Base-by-base conservation (phyloP, 2,113 vertebrate genomes). In the Seriola aureovittata region DNA sequence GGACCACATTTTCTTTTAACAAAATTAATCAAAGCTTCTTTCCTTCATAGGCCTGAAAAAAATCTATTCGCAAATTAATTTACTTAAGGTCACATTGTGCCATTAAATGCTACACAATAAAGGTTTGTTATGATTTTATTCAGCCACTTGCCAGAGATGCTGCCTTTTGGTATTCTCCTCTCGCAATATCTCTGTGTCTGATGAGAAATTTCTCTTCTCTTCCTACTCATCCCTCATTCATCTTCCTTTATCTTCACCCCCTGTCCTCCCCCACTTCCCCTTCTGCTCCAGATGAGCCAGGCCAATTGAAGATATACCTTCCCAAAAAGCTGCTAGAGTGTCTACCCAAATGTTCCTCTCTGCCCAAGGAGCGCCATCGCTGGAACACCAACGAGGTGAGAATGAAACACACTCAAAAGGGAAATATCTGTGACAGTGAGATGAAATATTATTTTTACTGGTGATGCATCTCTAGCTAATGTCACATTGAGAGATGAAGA, bases 331-430 rank as follows among this genome's bases (percentile, higher is more conserved):
- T 99, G 94, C 97, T 99, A 79, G 98, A 99, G 96, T 99, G 98
- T 97, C 97, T 99, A 91, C 98, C 98, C 93, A 99, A 99, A 96
- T 99, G 98, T 96, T 99, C 98, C 96, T 98, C 98, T 95, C 97
- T 99, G 96, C 98, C 98, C 90, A 99, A 99, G 95, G 98, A 99
- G 95, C 97, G 98, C 95, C 98, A 99, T 94, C 97, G 98, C 89
- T 99, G 98, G 98, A 99, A 99, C 97, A 99, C 98, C 95, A 99
- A 99, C 21, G 98, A 99, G 98, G 98, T 99, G 96, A 95, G 95
- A 84, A 80, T 55, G 79, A 84, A 79, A 86, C 58, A 66, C 75
- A 68, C 81, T 72, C 29, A 32, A 71, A 78, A 86, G 81, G 82
- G 82, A 84, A 90, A 85, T 80, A 91, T 89, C 81, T 7, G 29